Evolutionary conservation across 1,140 invertebrate genomes (phyloP).

Genomic region (Habropoda laboriosa): DNA sequence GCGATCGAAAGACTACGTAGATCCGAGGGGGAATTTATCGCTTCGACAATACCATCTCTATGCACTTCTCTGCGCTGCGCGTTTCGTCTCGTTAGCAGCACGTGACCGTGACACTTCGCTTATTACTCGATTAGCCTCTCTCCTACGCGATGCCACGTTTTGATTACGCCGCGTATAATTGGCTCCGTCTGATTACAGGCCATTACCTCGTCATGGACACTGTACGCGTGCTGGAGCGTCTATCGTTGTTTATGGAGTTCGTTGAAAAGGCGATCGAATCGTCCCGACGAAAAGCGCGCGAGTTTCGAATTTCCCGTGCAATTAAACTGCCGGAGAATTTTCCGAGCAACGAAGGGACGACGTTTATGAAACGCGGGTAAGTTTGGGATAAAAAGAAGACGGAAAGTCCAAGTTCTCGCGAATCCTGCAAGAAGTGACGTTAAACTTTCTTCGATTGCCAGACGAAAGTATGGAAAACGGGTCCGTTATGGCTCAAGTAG

Average conservation of each 20-base stretch:
- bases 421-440: background rate
- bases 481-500: background rate
- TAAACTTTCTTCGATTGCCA: conserved; percentile 1
- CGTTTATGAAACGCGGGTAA: background rate
- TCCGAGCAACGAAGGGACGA: too few relatives aligned
- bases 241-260: background rate
- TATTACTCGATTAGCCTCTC: conserved; percentile 29
- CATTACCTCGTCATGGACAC: background rate
- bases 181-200: conserved; percentile 8
- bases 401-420: conserved; percentile 7
- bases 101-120: conserved; percentile 10
- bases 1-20: too few relatives aligned
- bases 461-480: background rate
- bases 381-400: background rate
- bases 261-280: background rate
- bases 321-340: background rate
- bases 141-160: conserved; percentile 19
- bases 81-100: conserved; percentile 19
- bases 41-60: background rate
- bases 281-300: background rate
- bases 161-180: conserved; percentile 28
- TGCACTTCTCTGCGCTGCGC: background rate
- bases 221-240: background rate
- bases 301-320: background rate
- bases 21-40: conserved; percentile 12